A percentile compares a stretch with the other conserved stretches of the same genome.
These are phyloP conservation scores for Hemibagrus guttatus DNA, from an alignment of 2,797 vertebrate genomes.

Conservation along the genomic window DNA sequence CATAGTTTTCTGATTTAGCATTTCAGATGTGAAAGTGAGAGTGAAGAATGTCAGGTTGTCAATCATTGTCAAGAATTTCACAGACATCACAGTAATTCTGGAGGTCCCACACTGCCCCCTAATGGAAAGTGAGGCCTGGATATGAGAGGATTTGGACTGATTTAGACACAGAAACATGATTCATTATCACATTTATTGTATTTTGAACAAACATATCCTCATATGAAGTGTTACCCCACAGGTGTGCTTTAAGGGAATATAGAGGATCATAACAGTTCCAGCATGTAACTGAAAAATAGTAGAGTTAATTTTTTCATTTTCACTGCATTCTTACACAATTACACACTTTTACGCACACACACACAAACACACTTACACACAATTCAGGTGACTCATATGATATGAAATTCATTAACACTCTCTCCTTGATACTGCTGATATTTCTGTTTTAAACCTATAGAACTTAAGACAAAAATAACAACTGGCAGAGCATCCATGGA, in stretches of 20 bases:
- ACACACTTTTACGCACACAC: background rate
- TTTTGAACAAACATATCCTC: constrained; percentile 19
- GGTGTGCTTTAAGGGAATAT: constrained; percentile 8
- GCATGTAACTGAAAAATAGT: background rate
- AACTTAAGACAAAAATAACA: background rate
- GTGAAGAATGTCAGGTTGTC: constrained; percentile 45
- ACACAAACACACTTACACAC: background rate
- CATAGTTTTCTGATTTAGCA: constrained; percentile 40
- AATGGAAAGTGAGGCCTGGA: constrained; percentile 45
- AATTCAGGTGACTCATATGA: background rate
- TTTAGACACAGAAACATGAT: background rate
- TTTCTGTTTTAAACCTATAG: background rate
- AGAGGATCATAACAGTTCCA: constrained; percentile 9
- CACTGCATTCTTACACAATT: background rate
- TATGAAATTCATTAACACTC: background rate
- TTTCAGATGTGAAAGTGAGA: constrained; percentile 41
- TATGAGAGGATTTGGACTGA: background rate
- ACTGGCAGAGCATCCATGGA: background rate
- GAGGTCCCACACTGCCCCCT: constrained; percentile 65
- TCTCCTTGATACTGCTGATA: background rate
- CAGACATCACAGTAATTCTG: background rate
- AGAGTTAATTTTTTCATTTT: background rate
- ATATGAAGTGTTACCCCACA: constrained; percentile 27
- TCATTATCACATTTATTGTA: constrained; percentile 1
- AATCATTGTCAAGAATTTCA: constrained; percentile 34